Conservation (phyloP, 2,113 vertebrate species). For the Cynopterus brachyotis region DNA sequence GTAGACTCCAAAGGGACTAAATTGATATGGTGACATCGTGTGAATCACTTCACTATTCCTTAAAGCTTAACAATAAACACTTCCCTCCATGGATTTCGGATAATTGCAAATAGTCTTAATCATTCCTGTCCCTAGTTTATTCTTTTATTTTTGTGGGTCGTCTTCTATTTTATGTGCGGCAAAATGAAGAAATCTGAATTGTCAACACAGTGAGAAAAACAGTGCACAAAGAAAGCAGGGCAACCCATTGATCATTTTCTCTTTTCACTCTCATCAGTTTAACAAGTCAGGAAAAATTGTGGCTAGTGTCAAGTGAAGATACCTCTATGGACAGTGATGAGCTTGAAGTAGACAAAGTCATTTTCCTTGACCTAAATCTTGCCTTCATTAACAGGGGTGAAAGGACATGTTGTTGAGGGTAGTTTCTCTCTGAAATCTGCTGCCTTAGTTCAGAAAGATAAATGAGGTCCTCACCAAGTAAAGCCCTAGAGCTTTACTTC, state of each 20-base stretch:
- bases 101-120: conserved; percentile 2
- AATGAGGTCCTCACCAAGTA: not conserved
- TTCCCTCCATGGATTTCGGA: not conserved
- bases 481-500: not conserved
- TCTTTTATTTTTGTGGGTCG: not conserved
- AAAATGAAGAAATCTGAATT: not conserved
- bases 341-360: not conserved
- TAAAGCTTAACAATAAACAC: not conserved
- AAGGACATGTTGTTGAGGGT: not conserved
- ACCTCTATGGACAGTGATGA: not conserved
- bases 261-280: not conserved
- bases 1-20: not conserved
- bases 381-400: not conserved
- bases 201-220: not conserved
- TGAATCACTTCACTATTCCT: not conserved
- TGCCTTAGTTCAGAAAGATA: not conserved
- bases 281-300: conserved; percentile 17
- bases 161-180: not conserved
- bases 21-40: not conserved
- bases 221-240: not conserved
- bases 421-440: conserved; percentile 23
- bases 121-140: not conserved
- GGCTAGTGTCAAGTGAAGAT: not conserved
- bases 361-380: not conserved
- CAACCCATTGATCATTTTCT: not conserved